Evolutionary conservation across 2,888 invertebrate species (phyloP), one percentile per base, ranked within the genome.

Genomic region (Lingula anatina): DNA sequence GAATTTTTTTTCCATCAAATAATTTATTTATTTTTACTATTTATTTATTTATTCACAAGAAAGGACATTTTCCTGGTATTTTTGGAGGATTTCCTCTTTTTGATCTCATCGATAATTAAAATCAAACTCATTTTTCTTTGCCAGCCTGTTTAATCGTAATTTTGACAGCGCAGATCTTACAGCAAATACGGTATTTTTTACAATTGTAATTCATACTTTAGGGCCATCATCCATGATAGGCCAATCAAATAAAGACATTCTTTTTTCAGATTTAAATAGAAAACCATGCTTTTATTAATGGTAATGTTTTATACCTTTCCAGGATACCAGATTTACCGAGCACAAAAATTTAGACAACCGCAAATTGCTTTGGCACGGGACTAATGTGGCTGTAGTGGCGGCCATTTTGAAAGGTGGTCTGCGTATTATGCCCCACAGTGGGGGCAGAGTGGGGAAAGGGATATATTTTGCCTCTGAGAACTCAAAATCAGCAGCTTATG

Each of bases 381-480:
- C 79, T 15, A 77, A 68, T 57, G 76, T 79, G 18, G 79, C 79
- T 23, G 79, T 79, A 9, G 79, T 79, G 48, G 77, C 77, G 2
- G 79, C 79, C 56, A 79, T 79, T 51, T 62, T 78, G 54, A 76
- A 78, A 54, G 65, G 70, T 45, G 79, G 79, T 3, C 64, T 79
- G n/a, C 66, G 79, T 12, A 79, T 79, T 50, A 79, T 79, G 78
- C 79, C 79, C 12, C 79, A 79, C 63, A 76, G 76, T 57, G 79
- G 79, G 2, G 79, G 79, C 0, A 53, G 75, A 20, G 79, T 79
- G 1, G 79, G 79, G 7, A 56, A 62, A 38, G 79, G 79, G 9
- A 77, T 79, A 47, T 79, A 79, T 62, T 78, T 79, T 62, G 79
- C 79, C 5, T 78, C 78, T 3, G 79, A 79, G 56, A 71, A 76